phyloP scores from a whole-genome alignment of 2,113 vertebrate genomes.

The Hippocampus zosterae region DNA sequence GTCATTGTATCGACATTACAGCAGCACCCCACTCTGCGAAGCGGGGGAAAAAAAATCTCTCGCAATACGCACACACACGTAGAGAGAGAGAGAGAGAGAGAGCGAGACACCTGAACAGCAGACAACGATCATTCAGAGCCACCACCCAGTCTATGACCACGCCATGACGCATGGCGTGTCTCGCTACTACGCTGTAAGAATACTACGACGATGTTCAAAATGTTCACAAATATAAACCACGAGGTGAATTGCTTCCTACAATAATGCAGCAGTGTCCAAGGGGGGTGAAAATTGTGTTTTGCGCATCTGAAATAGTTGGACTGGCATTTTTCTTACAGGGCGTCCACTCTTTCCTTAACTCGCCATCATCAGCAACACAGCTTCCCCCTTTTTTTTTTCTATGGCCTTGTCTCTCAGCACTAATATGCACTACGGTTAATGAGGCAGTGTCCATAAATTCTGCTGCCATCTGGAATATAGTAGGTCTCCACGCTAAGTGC shows the following conservation, averaged over 20 bases:
- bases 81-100: neutral
- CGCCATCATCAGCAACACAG: constrained; percentile 4
- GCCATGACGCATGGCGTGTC: constrained; percentile 43
- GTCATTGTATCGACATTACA: constrained; percentile 78
- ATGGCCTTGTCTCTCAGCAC: constrained; percentile 54
- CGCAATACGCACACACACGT: constrained; percentile 87
- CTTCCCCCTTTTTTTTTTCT: constrained; percentile 34
- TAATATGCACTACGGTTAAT: constrained; percentile 72
- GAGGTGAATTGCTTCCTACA: neutral
- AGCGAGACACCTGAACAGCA: constrained; percentile 83
- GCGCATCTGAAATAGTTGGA: constrained; percentile 44
- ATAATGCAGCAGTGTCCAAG: neutral
- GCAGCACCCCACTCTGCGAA: constrained; percentile 39
- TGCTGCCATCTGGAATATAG: constrained; percentile 65
- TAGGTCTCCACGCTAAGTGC: constrained; percentile 55
- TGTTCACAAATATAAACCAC: neutral
- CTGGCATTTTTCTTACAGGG: constrained; percentile 54
- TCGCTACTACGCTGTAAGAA: constrained; percentile 41
- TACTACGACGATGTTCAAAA: neutral
- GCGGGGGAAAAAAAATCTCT: constrained; percentile 64
- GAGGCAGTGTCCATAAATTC: constrained; percentile 73
- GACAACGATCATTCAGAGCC: constrained; percentile 63
- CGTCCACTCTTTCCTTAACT: constrained; percentile 35
- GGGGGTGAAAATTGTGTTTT: neutral
- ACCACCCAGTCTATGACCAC: constrained; percentile 39